These are phyloP conservation scores for Trichogramma dendrolimi DNA, from an alignment of 2,888 invertebrate species.

Conservation along the genomic window DNA sequence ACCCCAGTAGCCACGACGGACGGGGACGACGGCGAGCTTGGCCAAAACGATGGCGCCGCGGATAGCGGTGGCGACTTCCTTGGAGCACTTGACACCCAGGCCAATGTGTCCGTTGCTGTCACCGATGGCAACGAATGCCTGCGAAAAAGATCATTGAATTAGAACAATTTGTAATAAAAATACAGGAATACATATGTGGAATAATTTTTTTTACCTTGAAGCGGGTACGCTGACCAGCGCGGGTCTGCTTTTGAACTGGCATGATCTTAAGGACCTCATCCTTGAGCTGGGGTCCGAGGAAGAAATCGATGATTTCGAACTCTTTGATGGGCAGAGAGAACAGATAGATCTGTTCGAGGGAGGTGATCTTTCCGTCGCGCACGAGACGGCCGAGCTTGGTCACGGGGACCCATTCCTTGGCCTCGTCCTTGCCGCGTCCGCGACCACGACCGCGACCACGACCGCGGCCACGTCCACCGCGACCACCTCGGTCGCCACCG, in stretches of 20 bases:
- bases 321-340: conserved; percentile 99
- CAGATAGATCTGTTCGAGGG: conserved; percentile 95
- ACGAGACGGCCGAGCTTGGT: conserved; percentile 97
- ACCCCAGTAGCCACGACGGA: conserved; percentile 99
- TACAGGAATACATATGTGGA: background rate
- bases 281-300: conserved; percentile 86
- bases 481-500: conserved; percentile 59
- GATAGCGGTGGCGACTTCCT: conserved; percentile 99
- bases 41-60: conserved; percentile 98
- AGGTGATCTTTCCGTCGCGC: conserved; percentile 90
- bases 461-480: conserved; percentile 68
- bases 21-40: conserved; percentile 96
- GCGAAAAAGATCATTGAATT: background rate
- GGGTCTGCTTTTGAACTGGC: conserved; percentile 99
- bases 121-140: conserved; percentile 90
- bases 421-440: conserved; percentile 88
- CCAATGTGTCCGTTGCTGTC: conserved; percentile 99
- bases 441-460: conserved; percentile 81
- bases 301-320: conserved; percentile 97
- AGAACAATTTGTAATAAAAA: background rate
- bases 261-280: conserved; percentile 99
- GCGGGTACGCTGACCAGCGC: conserved; percentile 98
- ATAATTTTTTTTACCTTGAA: conserved; percentile 66
- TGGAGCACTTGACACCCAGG: conserved; percentile 98
- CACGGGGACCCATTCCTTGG: conserved; percentile 98